Base-by-base conservation (phyloP, 2,888 invertebrate species). In the Abrostola tripartita region DNA sequence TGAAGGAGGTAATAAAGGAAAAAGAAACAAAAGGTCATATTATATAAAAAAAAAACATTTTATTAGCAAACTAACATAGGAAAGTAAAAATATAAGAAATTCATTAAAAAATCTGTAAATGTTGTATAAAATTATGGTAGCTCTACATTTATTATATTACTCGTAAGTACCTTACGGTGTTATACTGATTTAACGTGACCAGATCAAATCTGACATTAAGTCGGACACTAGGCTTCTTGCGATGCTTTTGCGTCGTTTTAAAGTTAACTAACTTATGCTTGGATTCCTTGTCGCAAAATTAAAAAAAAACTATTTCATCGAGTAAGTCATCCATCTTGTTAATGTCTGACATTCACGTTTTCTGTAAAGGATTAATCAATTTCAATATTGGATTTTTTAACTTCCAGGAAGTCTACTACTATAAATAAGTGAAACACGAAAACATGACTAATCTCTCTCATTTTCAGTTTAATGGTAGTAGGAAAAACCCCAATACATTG, bases 1-100 rank as follows among this genome's bases (percentile, higher is more conserved):
- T 37, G 38, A 51, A 1, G 24, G 24, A 24, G 24, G 24, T 24
- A 24, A 4, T n/a, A n/a, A 47, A 47, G 47, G 38, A 62, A 64
- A 78, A 69, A 62, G 65, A 82, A 81, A 79, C 68, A 59, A 61
- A 64, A 61, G 38, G 2, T 57, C 61, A 70, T 65, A 70, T 72
- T 73, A 65, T 85, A 92, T 92, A 90, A 89, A 89, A 89, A 89
- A 89, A 93, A 93, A 94, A 93, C 93, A 92, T 93, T 94, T 94
- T 93, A 94, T 94, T 94, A 94, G 92, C 92, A 92, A 93, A 92
- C 92, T 94, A 93, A 92, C 90, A 92, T 94, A 93, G 93, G 94
- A 94, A 94, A 94, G 92, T 94, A 93, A 91, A 94, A 94, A 94
- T 92, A 92, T 93, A 94, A 90, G 92, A 93, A 86, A 93, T 91